Percentiles rank a stretch among this genome's conserved stretches.
phyloP scores from a whole-genome alignment of 2,113 vertebrate species.

The Pampusana beccarii region DNA sequence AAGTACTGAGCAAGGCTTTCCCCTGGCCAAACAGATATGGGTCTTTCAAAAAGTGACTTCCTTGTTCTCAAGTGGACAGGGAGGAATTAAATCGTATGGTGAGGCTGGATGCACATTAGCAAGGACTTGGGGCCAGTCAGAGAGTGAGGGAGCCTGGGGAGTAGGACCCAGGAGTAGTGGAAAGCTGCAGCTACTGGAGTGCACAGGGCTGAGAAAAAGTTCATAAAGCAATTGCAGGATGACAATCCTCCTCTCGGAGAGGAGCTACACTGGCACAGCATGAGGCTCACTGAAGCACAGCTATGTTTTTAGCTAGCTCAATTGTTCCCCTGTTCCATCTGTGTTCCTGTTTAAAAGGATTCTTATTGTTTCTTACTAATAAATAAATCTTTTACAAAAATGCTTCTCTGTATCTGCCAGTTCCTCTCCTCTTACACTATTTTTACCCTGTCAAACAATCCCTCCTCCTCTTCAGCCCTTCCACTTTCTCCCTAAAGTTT shows the following conservation, averaged over 20 bases:
- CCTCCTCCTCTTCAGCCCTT: background rate
- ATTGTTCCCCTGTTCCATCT: background rate
- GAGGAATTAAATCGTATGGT: background rate
- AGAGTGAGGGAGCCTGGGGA: background rate
- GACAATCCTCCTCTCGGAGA: background rate
- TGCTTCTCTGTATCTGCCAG: background rate
- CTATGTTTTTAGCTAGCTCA: background rate
- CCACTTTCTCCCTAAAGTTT: background rate
- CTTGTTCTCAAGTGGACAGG: rapidly evolving
- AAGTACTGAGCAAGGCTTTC: no score
- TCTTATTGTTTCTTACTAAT: background rate
- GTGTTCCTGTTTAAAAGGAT: background rate
- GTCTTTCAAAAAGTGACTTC: background rate
- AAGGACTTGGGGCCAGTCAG: background rate
- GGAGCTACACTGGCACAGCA: background rate
- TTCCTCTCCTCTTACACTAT: background rate
- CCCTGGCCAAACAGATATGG: background rate
- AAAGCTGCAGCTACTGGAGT: background rate
- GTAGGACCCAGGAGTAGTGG: background rate
- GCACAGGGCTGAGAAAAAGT: background rate
- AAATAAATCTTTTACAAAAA: background rate
- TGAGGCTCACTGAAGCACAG: background rate
- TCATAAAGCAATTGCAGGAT: background rate
- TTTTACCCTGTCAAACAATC: rapidly evolving
- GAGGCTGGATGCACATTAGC: rapidly evolving